Evolutionary conservation across 37 sponge, comb jelly and placozoan species (phyloP), one percentile per base, ranked within the genome.

Genomic region (Geodia barretti): DNA sequence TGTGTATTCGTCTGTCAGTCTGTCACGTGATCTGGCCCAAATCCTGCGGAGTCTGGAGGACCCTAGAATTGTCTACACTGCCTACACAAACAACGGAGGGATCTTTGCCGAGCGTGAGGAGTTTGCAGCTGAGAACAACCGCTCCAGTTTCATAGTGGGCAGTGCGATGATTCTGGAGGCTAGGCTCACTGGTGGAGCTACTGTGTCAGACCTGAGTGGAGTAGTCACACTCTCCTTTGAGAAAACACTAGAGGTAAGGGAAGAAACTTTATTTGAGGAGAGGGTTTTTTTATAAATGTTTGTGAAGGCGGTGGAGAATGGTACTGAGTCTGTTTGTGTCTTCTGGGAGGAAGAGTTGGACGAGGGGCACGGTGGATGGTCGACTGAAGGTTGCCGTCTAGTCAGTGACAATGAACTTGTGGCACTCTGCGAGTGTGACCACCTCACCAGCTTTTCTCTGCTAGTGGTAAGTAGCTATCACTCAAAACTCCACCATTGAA

Each of bases 361-460:
- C 76, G 77, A 76, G 71, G 8, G 54, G 71, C 58, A 14, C 70
- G 85, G 85, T 28, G 78, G 60, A 32, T 84, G 85, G 85, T 84
- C 85, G 21, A 19, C 60, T 41, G 66, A 60, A 28, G 85, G 85
- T 0, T 81, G 81, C 72, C 24, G 41, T 4, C 62, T 62, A 1
- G 11, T 72, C 39, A 0, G 42, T 39, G 81, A 81, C 19, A 35
- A 1, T 7, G 39, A 32, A 28, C 72, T 60, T 19, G 35, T 32
- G 17, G 68, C 64, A 17, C 72, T 60, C 3, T 86, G 86, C 64
- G 7, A 62, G 20, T 86, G 86, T 40, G 60, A 71, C 34, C 86
- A 86, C 64, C 74, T 86, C 35, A 86, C 86, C 0, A 73, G 31
- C 54, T 86, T 86, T 47, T 63, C 65, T 24, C 31, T 78, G 31